Conservation (phyloP, 2,113 vertebrate genomes). For the Lepidothrix coronata region DNA sequence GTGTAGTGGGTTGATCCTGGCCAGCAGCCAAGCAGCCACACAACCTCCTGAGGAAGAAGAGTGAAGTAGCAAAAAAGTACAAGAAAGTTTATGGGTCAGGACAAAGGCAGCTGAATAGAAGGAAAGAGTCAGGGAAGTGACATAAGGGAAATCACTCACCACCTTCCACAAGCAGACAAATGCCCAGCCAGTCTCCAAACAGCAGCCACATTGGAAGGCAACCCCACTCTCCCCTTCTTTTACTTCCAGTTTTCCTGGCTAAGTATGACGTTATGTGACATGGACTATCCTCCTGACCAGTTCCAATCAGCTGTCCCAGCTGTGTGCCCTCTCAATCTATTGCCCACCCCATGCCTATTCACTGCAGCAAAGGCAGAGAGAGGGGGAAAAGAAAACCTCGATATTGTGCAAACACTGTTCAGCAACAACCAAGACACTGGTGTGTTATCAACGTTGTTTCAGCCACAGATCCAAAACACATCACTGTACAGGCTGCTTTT, state of each 20-base stretch:
- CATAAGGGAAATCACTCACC: background rate
- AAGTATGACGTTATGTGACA: accelerated
- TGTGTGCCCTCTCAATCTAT: background rate
- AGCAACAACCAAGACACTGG: background rate
- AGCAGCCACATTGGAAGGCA: background rate
- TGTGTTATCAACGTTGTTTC: background rate
- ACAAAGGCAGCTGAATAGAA: background rate
- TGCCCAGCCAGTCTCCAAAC: background rate
- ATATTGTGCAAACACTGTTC: background rate
- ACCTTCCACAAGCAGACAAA: background rate
- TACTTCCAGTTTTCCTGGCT: background rate
- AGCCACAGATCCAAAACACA: background rate
- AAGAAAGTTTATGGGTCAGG: background rate
- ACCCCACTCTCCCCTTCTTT: background rate
- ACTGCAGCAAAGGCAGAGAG: accelerated
- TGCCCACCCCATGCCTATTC: background rate
- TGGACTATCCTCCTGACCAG: background rate
- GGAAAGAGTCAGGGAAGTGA: background rate
- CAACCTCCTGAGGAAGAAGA: background rate
- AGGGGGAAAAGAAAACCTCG: background rate
- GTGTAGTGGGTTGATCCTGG: accelerated
- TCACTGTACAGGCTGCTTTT: background rate
- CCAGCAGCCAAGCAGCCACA: background rate
- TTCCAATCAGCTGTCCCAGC: background rate
- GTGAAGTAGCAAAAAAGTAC: background rate